Evolutionary conservation across 2,113 vertebrate genomes (phyloP), one percentile per base, ranked within the genome.

Genomic region (Progne subis): DNA sequence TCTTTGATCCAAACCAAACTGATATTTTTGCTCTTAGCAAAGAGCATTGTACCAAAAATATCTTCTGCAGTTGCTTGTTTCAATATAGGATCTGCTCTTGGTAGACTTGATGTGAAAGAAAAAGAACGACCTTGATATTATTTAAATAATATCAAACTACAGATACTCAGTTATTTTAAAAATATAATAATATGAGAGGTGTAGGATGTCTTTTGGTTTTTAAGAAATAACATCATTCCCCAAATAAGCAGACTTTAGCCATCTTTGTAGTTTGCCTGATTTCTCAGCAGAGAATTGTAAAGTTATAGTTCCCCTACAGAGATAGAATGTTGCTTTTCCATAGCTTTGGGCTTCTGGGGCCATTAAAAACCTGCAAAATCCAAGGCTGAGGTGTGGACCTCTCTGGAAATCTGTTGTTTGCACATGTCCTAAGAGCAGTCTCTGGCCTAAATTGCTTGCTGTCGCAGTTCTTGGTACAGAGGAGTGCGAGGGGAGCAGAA

Each of bases 361-460:
- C 39, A 1, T 74, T 75, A 19, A 63, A 55, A 71, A 28, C n/a
- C 29, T 64, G 15, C 29, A 46, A 44, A 53, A 57, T 82, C 79
- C 25, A 32, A 26, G 65, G 31, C 19, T 91, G n/a, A 15, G 11
- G 18, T 65, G 52, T 74, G 34, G 32, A 44, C 8, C 26, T 80
- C 34, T 9, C 46, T 82, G 52, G 67, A 70, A 67, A 20, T 64
- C 8, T 13, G 19, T 18, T 61, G 12, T 65, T 71, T 61, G 20
- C 8, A 1, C 3, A 0, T 37, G 17, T 44, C 8, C 26, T 37
- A 4, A 23, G 67, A 80, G 11, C n/a, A 59, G 39, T 44, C 43
- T 88, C 56, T 82, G 50, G 19, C 34, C 29, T 59, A 4, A 81
- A 19, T 13, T 83, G 26, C 23, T 61, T 4, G 0, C 24, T 81